A percentile compares a stretch with the other conserved stretches of the same genome.
These are phyloP conservation scores for Drosophila paracracens DNA, from an alignment of 2,888 invertebrate species.

Conservation along the genomic window DNA sequence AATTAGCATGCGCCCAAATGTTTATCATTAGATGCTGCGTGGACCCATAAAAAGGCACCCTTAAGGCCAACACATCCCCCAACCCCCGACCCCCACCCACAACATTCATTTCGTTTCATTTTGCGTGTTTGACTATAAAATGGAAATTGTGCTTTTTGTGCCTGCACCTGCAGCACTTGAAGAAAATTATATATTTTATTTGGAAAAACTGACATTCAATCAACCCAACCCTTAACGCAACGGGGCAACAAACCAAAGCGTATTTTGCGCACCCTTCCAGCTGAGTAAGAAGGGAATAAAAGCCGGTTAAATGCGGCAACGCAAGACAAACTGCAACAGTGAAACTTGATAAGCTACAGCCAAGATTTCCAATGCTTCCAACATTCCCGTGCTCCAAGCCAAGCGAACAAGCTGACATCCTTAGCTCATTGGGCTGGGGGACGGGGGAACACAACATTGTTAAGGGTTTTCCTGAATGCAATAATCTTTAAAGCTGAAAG, in stretches of 20 bases:
- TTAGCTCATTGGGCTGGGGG: background rate
- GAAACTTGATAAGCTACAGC: slow-evolving; percentile 45
- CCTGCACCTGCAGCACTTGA: slow-evolving; percentile 40
- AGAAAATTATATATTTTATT: slow-evolving; percentile 21
- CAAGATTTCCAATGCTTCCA: background rate
- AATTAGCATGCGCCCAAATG: slow-evolving; percentile 34
- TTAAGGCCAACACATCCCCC: background rate
- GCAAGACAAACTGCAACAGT: slow-evolving; percentile 41
- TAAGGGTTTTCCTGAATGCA: background rate
- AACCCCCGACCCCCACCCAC: background rate
- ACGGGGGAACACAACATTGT: background rate
- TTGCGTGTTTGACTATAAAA: slow-evolving; percentile 1
- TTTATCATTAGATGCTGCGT: slow-evolving; percentile 28
- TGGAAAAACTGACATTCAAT: slow-evolving; percentile 2
- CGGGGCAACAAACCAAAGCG: background rate
- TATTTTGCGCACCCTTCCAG: slow-evolving; percentile 42
- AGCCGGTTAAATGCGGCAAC: slow-evolving; percentile 1
- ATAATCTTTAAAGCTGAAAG: background rate
- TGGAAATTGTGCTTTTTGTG: slow-evolving; percentile 38
- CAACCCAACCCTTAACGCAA: background rate
- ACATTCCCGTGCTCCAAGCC: background rate
- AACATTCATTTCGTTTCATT: slow-evolving; percentile 15
- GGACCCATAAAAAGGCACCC: slow-evolving; percentile 10
- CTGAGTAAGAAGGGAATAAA: slow-evolving; percentile 6
- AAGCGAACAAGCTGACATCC: background rate